These are phyloP conservation scores for Mionectes macconnelli DNA, from an alignment of 2,113 vertebrate genomes.

Conservation along the genomic window DNA sequence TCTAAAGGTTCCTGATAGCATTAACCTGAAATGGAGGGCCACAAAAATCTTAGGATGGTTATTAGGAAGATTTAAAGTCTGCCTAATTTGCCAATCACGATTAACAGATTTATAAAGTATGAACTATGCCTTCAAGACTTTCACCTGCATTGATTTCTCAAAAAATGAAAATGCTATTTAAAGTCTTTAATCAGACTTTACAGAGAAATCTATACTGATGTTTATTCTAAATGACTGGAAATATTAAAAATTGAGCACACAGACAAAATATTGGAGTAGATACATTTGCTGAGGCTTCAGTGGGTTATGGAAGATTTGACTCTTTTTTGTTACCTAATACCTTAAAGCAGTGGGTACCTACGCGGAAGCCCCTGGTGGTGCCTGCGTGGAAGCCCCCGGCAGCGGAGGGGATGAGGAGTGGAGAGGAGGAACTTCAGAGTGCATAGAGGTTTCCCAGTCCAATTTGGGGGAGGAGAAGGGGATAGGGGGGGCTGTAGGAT, in stretches of 20 bases:
- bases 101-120: neutral
- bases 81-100: neutral
- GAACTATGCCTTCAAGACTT: neutral
- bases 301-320: neutral
- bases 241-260: neutral
- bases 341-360: neutral
- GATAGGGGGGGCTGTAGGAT: too few species aligned
- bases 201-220: neutral
- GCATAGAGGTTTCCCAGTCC: too few species aligned
- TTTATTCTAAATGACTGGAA: neutral
- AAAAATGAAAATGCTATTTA: neutral
- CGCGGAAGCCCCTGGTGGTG: too few species aligned
- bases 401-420: too few species aligned
- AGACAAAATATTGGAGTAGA: neutral
- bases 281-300: neutral
- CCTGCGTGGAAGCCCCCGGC: too few species aligned
- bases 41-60: neutral
- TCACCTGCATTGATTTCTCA: neutral
- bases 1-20: neutral
- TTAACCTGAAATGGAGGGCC: neutral
- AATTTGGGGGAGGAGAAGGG: too few species aligned
- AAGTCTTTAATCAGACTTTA: neutral
- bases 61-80: neutral
- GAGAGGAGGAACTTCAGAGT: too few species aligned
- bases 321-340: neutral